Conservation (phyloP, 1,140 invertebrate species). For the Cyphomyrmex costatus region DNA sequence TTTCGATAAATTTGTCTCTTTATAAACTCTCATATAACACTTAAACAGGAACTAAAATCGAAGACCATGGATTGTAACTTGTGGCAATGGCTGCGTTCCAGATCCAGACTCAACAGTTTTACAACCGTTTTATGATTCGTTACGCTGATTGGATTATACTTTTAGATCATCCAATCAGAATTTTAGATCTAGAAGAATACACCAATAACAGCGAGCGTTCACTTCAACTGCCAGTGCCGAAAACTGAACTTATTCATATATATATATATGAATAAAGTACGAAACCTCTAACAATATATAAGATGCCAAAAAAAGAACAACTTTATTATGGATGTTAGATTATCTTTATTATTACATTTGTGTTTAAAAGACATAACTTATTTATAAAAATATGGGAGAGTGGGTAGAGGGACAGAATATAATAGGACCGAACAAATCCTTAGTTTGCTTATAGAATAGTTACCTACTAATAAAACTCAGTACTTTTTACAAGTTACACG, state of each 20-base stretch:
- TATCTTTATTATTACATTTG: constrained; percentile 86
- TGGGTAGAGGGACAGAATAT: constrained; percentile 72
- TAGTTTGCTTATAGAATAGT: constrained; percentile 83
- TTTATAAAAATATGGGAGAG: constrained; percentile 82
- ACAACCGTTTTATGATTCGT: too few species aligned
- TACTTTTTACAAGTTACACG: constrained; percentile 87
- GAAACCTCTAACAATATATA: not conserved
- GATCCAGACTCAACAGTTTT: too few species aligned
- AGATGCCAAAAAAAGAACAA: not conserved
- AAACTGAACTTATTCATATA: too few species aligned
- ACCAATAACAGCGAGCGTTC: too few species aligned
- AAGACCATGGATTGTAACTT: too few species aligned
- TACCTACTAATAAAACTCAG: constrained; percentile 87
- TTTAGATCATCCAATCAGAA: too few species aligned
- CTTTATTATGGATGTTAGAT: constrained; percentile 83
- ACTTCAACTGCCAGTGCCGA: too few species aligned
- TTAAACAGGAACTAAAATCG: too few species aligned
- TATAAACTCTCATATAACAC: not conserved
- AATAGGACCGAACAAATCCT: constrained; percentile 84
- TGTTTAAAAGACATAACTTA: constrained; percentile 86
- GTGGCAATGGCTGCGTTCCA: too few species aligned
- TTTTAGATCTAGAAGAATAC: too few species aligned
- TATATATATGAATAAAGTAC: too few species aligned
- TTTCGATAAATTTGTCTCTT: not conserved
- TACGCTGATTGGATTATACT: too few species aligned